Evolutionary conservation across 2,113 vertebrate species (phyloP).

Genomic region (Mustela lutreola): DNA sequence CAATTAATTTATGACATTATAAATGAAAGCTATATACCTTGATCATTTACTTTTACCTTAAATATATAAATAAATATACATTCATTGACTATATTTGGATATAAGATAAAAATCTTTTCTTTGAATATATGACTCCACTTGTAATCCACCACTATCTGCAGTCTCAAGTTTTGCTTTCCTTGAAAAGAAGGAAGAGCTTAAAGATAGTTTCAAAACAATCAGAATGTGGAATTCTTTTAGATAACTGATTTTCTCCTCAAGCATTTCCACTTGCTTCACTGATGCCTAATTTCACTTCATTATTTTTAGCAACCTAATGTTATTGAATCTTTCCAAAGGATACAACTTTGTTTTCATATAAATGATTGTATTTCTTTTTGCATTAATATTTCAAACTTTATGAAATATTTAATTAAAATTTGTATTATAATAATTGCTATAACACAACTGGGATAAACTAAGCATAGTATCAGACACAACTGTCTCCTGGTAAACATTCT

Average conservation of each 20-base stretch:
- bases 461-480: not conserved
- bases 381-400: constrained; percentile 51
- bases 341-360: constrained; percentile 32
- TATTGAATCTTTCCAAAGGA: not conserved
- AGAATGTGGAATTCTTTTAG: not conserved
- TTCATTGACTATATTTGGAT: not conserved
- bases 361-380: constrained; percentile 2
- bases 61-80: not conserved
- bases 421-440: not conserved
- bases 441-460: not conserved
- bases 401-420: constrained; percentile 22
- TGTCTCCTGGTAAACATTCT: not conserved
- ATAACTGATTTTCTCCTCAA: not conserved
- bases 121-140: not conserved
- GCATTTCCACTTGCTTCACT: not conserved
- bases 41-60: constrained; percentile 20
- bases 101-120: not conserved
- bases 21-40: not conserved
- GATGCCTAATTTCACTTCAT: not conserved
- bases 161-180: not conserved
- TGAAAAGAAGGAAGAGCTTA: not conserved
- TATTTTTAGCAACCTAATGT: constrained; percentile 37
- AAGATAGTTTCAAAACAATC: not conserved
- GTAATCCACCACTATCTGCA: not conserved
- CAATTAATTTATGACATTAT: constrained; percentile 2